Evolutionary conservation across 2,113 vertebrate species (phyloP), one percentile per base, ranked within the genome.

Genomic region (Aptenodytes patagonicus): DNA sequence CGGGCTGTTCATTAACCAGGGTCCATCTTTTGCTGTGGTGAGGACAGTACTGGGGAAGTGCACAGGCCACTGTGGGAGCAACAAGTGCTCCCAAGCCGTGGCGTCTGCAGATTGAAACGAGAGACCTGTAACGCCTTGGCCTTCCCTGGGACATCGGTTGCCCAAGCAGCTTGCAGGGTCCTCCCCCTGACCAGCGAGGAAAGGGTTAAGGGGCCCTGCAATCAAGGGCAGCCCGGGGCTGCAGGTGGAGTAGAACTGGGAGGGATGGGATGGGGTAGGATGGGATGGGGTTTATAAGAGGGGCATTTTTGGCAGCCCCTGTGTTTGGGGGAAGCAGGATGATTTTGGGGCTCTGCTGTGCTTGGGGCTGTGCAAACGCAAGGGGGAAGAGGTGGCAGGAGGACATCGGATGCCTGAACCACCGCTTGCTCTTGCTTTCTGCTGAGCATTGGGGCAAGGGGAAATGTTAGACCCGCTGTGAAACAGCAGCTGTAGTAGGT

Each of bases 61-160:
- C 49, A 60, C 60, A n/a, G 71, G 21, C 9, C 40, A 61, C 32
- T 13, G 4, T 1, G 28, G 44, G n/a, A 75, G 34, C 42, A 66
- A 42, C 0, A 0, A 55, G 24, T 0, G 0, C 19, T 94, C 65
- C 52, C 44, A 78, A 62, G n/a, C 55, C 1, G 2, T 3, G 6
- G 5, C 1, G 2, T 60, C 51, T 75, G 24, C 9, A 40, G n/a
- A 32, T 26, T 68, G 55, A 90, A 71, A 25, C 0, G 5, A 65
- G 46, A 69, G 28, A 62, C 21, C 21, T 75, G 12, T 66, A n/a
- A 62, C 2, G 0, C 22, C 17, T 66, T 78, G 44, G 52, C 11
- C 31, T 42, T 78, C 55, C 21, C 51, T 57, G 21, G 28, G 72
- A 31, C 15, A 28, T 19, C 16, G 29, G 36, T 40, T 81, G 42